Percentiles rank a stretch among this genome's conserved stretches.
Evolutionary conservation across 2,113 vertebrate species (phyloP).

Genomic region (Bos indicus): DNA sequence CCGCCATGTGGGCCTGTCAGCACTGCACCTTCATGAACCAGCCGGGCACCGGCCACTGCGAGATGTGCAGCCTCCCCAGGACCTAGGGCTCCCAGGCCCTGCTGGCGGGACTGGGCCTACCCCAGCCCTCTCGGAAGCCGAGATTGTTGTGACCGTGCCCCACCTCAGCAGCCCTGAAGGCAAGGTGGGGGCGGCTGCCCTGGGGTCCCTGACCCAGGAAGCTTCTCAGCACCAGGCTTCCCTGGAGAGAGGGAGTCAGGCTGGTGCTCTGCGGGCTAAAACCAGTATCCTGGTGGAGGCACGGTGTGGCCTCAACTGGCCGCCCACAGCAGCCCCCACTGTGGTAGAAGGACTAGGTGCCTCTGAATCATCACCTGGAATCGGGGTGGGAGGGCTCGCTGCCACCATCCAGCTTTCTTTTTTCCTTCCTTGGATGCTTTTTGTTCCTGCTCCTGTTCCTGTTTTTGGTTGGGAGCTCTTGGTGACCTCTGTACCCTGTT

Average conservation of each 20-base stretch:
- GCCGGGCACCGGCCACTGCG: constrained; percentile 96
- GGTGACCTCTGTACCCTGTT: neutral
- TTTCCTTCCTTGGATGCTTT: neutral
- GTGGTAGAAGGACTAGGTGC: neutral
- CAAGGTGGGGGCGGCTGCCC: neutral
- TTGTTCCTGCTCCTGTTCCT: neutral
- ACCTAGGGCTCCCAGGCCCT: constrained; percentile 77
- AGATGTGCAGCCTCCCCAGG: constrained; percentile 98
- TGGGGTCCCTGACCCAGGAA: neutral
- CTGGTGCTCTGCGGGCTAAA: neutral
- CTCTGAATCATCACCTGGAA: neutral
- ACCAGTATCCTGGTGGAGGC: neutral
- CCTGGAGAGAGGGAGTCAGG: neutral
- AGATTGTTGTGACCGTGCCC: neutral
- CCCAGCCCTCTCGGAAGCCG: constrained; percentile 52
- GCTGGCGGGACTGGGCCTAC: neutral
- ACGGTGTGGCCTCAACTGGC: neutral
- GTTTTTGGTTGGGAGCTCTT: neutral
- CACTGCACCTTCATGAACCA: constrained; percentile 99
- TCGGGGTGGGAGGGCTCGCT: neutral
- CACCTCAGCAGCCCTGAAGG: neutral
- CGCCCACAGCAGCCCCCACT: neutral
- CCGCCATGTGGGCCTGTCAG: constrained; percentile 95
- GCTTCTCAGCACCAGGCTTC: neutral
- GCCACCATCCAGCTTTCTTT: constrained; percentile 2